Evolutionary conservation across 2,797 vertebrate genomes (phyloP).

Genomic region (Macropus fuliginosus): DNA sequence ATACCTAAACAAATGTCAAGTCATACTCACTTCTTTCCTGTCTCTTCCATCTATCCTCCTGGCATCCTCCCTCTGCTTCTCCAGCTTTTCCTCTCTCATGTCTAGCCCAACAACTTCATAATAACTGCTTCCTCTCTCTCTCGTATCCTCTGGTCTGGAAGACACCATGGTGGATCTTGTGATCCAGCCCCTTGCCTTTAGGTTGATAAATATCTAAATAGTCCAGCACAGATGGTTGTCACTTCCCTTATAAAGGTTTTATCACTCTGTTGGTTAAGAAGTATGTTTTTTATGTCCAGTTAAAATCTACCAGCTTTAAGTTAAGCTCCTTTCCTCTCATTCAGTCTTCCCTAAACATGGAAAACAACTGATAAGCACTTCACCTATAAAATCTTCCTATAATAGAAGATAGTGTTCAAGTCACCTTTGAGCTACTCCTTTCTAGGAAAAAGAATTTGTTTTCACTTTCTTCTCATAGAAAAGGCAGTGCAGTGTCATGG

Average conservation of each 20-base stretch:
- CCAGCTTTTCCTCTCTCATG: neutral
- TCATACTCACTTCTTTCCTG: neutral
- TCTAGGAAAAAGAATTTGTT: constrained; percentile 23
- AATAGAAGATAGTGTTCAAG: neutral
- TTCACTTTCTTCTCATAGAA: neutral
- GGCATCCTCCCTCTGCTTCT: neutral
- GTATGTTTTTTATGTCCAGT: neutral
- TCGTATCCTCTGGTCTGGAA: neutral
- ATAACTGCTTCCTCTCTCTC: neutral
- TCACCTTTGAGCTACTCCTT: neutral
- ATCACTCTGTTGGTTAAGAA: constrained; percentile 23
- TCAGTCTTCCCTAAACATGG: constrained; percentile 32
- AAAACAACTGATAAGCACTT: neutral
- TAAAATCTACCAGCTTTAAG: constrained; percentile 2
- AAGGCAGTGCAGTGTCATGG: neutral
- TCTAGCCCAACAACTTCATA: neutral
- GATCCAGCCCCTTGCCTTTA: neutral
- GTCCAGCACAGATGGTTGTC: neutral
- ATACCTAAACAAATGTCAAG: neutral
- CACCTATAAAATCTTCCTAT: neutral
- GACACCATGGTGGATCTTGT: neutral
- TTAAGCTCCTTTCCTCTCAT: neutral
- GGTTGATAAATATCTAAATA: neutral
- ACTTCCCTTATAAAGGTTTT: neutral
- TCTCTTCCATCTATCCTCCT: constrained; percentile 3